Conservation (phyloP, 2,113 vertebrate genomes). For the Bambusicola thoracicus region DNA sequence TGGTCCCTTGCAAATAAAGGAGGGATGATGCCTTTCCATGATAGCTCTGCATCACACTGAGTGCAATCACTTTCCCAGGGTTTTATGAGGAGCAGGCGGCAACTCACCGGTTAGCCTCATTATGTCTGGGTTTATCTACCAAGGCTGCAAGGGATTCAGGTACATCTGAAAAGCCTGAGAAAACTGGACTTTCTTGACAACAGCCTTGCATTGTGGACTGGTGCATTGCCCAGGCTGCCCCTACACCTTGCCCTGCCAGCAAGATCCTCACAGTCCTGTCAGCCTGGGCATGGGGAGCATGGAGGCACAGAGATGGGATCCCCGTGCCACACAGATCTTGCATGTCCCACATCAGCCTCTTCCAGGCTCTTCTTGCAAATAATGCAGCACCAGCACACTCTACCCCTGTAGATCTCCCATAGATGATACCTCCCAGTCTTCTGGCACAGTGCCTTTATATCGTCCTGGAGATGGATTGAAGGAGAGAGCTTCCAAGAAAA, state of each 20-base stretch:
- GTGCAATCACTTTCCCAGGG: neutral
- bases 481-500: neutral
- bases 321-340: neutral
- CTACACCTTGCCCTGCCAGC: neutral
- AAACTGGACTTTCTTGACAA: neutral
- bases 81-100: neutral
- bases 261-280: neutral
- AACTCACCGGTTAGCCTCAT: neutral
- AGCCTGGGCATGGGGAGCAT: fast-evolving
- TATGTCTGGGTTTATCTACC: neutral
- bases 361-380: neutral
- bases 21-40: neutral
- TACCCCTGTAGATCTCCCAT: too few relatives aligned
- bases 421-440: neutral
- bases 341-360: fast-evolving
- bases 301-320: neutral
- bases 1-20: neutral
- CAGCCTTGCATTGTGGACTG: neutral
- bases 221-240: neutral
- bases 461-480: neutral
- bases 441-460: neutral
- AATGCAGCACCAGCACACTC: neutral
- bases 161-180: neutral
- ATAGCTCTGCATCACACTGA: neutral
- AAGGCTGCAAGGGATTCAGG: neutral